These are phyloP conservation scores for Metaphire vulgaris DNA, from an alignment of 1,140 invertebrate species.

Conservation along the genomic window DNA sequence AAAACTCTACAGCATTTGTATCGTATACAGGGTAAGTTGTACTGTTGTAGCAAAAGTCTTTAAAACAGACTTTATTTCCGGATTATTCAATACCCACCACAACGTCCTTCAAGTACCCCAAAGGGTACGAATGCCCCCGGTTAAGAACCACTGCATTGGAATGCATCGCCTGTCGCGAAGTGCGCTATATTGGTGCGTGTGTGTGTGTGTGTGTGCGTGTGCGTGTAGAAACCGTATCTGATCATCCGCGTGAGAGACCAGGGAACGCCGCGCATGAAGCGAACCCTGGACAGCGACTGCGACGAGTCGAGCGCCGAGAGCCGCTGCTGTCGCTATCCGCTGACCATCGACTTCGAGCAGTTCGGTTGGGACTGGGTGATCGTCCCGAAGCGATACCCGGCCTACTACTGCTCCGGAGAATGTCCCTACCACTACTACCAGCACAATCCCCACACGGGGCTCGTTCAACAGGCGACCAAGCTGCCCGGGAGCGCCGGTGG, in stretches of 20 bases:
- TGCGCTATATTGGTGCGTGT: too few species aligned
- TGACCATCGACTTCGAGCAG: conserved; percentile 77
- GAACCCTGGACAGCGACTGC: conserved; percentile 13
- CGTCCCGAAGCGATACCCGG: conserved; percentile 88
- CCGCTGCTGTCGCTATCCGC: conserved; percentile 25
- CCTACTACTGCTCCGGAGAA: conserved; percentile 86
- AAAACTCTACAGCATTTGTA: too few species aligned
- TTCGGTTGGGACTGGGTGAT: conserved; percentile 99
- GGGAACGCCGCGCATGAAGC: conserved; percentile 1
- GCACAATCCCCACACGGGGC: conserved; percentile 4
- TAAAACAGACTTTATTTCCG: too few species aligned
- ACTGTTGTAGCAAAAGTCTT: too few species aligned
- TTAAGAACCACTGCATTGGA: too few species aligned
- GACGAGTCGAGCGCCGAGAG: conserved; percentile 15
- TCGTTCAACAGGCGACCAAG: conserved; percentile 62
- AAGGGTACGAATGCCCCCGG: too few species aligned
- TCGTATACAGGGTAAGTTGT: too few species aligned
- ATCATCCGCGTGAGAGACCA: conserved; percentile 10
- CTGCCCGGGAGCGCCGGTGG: conserved; percentile 58
- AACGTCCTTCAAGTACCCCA: too few species aligned
- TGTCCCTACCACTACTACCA: conserved; percentile 64
- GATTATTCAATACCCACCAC: too few species aligned
- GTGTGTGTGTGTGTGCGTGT: too few species aligned
- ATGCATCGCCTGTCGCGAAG: too few species aligned
- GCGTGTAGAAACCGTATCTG: conserved; percentile 28